Base-by-base conservation (phyloP, 23 tunicate genomes). In the Ascidia mentula region DNA sequence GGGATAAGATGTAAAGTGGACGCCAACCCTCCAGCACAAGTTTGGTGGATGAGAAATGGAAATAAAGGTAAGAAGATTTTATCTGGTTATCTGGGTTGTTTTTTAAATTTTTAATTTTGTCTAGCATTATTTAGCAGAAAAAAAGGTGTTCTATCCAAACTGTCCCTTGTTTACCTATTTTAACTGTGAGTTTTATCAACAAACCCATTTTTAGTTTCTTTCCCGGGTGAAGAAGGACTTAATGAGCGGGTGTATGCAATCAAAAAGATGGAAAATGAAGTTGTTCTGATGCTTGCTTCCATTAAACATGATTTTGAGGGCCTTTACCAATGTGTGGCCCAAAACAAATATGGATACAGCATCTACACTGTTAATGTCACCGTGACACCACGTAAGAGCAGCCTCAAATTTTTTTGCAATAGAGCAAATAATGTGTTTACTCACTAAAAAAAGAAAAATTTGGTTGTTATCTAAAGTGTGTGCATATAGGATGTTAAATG, bases 11-110 rank as follows among this genome's bases (percentile, higher is more conserved):
- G 65, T 53, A 9, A 53, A 20, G 65, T 53, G 22, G 2, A 53
- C 1, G 7, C 65, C 65, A 5, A 5, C 24, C 65, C 65, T 20
- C 2, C 65, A 3, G 2, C 65, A 1, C 12, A 53, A 53, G 13
- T 53, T 53, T 53, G 7, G 12, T 53, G 65, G 65, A 53, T 53
- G 65, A 53, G 24, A 53, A 53, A 53, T 53, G 65, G 65, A 53
- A 9, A 53, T 20, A 6, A 28, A 53, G 13, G 65, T 53, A 53
- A 53, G 12, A 5, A 20, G 13, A 5, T 6, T 6, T 9, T 53
- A 1, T 5, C 12, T 28, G 24, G 2, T 6, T 1, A 5, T 9
- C 13, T 5, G 1, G 15, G 53, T 42, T 42, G 53, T n/a, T n/a
- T n/a, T n/a, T n/a, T 42, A 42, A 42, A 12, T 42, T 42, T 42